Evolutionary conservation across 2,113 vertebrate genomes (phyloP).

Genomic region (Eolophus roseicapilla): DNA sequence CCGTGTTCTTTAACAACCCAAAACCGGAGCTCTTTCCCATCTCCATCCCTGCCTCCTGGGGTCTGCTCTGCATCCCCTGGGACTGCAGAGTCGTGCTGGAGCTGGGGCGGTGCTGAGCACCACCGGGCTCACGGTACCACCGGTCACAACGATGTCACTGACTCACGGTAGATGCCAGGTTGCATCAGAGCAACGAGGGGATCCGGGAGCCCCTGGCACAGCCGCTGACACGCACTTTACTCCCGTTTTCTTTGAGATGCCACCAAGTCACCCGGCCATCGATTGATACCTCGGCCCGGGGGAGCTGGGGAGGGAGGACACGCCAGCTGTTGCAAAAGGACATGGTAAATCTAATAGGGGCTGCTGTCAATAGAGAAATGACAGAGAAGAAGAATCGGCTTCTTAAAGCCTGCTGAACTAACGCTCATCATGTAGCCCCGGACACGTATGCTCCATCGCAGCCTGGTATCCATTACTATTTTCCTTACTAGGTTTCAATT

Average conservation of each 20-base stretch:
- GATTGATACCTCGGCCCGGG: constrained; percentile 17
- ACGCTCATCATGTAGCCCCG: constrained; percentile 57
- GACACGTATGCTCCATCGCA: constrained; percentile 75
- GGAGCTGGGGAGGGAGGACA: neutral
- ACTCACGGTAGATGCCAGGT: neutral
- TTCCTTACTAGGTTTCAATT: constrained; percentile 74
- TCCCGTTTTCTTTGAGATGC: constrained; percentile 39
- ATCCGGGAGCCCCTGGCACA: neutral
- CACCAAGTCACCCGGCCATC: constrained; percentile 51
- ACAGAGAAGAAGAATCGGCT: constrained; percentile 70
- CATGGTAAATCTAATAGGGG: constrained; percentile 60
- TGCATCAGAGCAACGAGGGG: neutral
- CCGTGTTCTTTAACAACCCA: constrained; percentile 6
- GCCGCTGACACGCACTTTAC: neutral
- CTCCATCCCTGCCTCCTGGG: neutral
- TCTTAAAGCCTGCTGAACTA: constrained; percentile 77
- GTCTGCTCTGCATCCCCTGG: neutral
- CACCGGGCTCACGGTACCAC: neutral
- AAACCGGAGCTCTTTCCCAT: neutral
- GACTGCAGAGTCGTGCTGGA: neutral
- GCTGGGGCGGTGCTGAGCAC: neutral
- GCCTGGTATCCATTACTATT: constrained; percentile 74
- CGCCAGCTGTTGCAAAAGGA: constrained; percentile 53
- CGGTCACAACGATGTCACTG: neutral
- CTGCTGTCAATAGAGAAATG: constrained; percentile 68